Conservation (phyloP, 2,797 vertebrate species). For the Leptatherina wallacei region DNA sequence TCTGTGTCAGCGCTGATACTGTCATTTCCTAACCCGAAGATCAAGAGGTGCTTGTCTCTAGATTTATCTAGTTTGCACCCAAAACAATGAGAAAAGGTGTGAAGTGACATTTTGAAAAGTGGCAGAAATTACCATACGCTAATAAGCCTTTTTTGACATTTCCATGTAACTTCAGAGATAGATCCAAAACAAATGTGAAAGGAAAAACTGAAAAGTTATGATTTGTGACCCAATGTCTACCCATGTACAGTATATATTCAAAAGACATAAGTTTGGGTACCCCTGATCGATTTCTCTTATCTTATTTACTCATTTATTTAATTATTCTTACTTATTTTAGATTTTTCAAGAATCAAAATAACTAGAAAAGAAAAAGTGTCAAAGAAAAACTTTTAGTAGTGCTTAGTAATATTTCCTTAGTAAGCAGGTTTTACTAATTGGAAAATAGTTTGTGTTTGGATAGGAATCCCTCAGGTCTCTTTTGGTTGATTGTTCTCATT, state of each 20-base stretch:
- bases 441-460: no score
- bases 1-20: constrained; percentile 12
- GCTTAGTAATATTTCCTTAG: no score
- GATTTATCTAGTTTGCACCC: constrained; percentile 75
- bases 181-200: constrained; percentile 62
- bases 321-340: no score
- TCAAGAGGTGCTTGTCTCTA: constrained; percentile 65
- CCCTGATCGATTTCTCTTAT: no score
- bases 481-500: no score
- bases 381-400: no score
- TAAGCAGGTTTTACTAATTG: no score
- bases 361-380: no score
- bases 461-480: background rate
- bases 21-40: constrained; percentile 71
- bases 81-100: constrained; percentile 55
- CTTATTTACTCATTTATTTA: no score
- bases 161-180: constrained; percentile 65
- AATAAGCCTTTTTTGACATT: constrained; percentile 78
- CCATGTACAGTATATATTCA: no score
- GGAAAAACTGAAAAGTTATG: constrained; percentile 56
- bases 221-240: background rate
- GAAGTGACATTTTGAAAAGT: constrained; percentile 67
- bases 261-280: no score
- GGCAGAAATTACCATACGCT: constrained; percentile 75
- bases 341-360: no score